Conservation (phyloP, 2,113 vertebrate species). For the Periophthalmodon schlosseri region DNA sequence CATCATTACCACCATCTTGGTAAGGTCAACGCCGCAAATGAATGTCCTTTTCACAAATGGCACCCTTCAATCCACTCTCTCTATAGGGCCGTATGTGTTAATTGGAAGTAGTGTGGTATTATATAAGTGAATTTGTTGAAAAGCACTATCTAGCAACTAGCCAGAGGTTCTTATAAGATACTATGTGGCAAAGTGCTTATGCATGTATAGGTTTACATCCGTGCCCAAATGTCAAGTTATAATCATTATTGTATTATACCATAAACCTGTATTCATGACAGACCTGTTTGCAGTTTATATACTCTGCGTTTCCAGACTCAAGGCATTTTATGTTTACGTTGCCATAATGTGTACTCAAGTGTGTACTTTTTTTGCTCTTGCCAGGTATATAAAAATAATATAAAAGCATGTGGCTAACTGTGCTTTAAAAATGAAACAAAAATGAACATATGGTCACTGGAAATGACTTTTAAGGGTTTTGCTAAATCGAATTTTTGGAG, state of each 20-base stretch:
- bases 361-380: background rate
- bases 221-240: background rate
- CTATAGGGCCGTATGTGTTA: background rate
- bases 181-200: background rate
- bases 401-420: background rate
- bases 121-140: background rate
- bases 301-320: background rate
- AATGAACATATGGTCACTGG: too few species aligned
- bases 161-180: background rate
- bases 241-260: background rate
- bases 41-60: conserved; percentile 9
- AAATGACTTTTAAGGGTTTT: too few species aligned
- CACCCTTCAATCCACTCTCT: background rate
- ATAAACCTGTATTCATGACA: background rate
- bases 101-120: background rate
- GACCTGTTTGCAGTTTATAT: background rate
- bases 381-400: background rate
- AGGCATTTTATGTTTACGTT: background rate
- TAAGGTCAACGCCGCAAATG: conserved; percentile 68
- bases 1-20: conserved; percentile 95
- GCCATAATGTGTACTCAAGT: background rate
- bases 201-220: background rate
- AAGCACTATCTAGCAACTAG: too few species aligned
- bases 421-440: background rate
- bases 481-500: too few species aligned